Base-by-base conservation (phyloP, 2,797 vertebrate species). In the Muscicapa comitata region DNA sequence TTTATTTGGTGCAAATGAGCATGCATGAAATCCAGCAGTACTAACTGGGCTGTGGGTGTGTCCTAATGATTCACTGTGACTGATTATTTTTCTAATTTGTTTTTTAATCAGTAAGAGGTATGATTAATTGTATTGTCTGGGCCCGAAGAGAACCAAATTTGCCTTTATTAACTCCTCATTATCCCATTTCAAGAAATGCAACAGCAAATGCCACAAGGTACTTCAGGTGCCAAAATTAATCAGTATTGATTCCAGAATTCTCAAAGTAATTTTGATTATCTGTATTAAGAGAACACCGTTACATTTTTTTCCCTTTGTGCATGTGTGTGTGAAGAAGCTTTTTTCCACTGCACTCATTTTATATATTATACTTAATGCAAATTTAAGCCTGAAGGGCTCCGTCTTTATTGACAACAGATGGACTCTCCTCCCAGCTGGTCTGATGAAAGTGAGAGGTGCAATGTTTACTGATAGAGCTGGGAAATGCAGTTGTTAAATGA, bases 121-220 rank as follows among this genome's bases (percentile, higher is more conserved):
- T 43, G 59, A 88, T 88, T 90, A 84, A 78, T 94, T 88, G 37
- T 86, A 50, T 23, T 94, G 55, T 70, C 93, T 81, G 51, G 71
- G 83, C 77, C 62, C 63, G 59, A 84, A 73, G 70, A 88, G 59
- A 63, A 67, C 35, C 63, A 62, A 50, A 54, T 94, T 88, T 90
- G 73, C 93, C 24, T 79, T 85, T 81, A 72, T 90, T 95, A 91
- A 82, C 79, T 76, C 85, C 31, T 94, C 74, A 38, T 81, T 81
- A 28, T 93, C 74, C 61, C 1, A 1, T 81, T 91, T 17, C 43
- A 82, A 59, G 51, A 71, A 81, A 73, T 50, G 35, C 9, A 51
- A 1, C 31, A 78, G 13, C 2, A 0, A 84, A 59, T 61, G 66
- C 77, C 76, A 29, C n/a, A 48, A 70, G 45, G 29, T 73, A 25